Evolutionary conservation across 1,140 invertebrate species (phyloP).

Genomic region (Drosophila nannoptera): DNA sequence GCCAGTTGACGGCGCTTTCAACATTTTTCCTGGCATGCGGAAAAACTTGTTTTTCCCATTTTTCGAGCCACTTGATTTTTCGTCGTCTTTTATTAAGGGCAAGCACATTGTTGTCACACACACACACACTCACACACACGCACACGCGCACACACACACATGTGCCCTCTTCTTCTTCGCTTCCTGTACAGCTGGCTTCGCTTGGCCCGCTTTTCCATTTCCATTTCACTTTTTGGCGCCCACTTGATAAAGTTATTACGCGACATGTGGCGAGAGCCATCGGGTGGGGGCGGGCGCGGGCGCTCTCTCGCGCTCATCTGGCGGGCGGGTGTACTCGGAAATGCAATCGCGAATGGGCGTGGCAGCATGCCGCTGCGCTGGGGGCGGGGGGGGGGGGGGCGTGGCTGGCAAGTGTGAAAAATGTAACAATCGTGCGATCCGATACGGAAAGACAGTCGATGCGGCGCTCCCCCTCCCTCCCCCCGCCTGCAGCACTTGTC

Average conservation of each 20-base stretch:
- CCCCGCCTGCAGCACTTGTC: too few species aligned
- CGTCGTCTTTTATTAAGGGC: constrained; percentile 45
- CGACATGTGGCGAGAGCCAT: constrained; percentile 8
- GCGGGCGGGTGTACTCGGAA: constrained; percentile 65
- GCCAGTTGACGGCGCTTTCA: constrained; percentile 35
- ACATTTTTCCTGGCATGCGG: constrained; percentile 67
- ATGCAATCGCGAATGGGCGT: constrained; percentile 6
- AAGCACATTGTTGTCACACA: constrained; percentile 16
- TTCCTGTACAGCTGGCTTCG: not conserved
- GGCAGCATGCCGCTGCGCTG: too few species aligned
- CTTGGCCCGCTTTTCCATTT: constrained; percentile 22
- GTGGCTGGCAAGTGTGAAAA: constrained; percentile 60
- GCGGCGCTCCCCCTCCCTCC: too few species aligned
- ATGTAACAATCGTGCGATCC: constrained; percentile 47
- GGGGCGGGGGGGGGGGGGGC: constrained; percentile 8
- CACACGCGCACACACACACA: not conserved
- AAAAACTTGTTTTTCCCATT: constrained; percentile 69
- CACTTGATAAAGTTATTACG: constrained; percentile 69
- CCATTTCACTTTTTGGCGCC: constrained; percentile 44
- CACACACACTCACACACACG: not conserved
- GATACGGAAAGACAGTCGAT: constrained; percentile 4
- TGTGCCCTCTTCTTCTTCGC: too few species aligned
- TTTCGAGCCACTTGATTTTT: constrained; percentile 61
- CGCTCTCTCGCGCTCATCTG: too few species aligned
- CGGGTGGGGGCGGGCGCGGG: too few species aligned